Evolutionary conservation across 2,113 vertebrate genomes (phyloP).

Genomic region (Aviceda subcristata): DNA sequence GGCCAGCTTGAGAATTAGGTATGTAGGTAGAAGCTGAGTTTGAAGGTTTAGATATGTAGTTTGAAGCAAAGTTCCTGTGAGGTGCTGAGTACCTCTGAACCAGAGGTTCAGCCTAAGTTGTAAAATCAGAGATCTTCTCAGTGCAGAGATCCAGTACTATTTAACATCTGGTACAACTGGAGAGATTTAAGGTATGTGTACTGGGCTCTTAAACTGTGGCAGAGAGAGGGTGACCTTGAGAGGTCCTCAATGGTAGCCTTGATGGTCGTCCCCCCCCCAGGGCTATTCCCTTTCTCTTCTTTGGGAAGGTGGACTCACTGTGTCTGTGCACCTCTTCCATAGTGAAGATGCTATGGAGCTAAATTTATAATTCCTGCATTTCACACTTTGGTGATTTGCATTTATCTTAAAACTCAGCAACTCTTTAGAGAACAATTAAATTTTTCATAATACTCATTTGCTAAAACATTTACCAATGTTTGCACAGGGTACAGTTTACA

Average conservation of each 20-base stretch:
- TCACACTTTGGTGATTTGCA: neutral
- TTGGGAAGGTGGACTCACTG: neutral
- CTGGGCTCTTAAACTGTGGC: neutral
- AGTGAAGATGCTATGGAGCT: neutral
- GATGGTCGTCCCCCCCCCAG: accelerated
- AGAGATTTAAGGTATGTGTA: neutral
- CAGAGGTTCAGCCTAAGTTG: neutral
- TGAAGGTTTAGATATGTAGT: neutral
- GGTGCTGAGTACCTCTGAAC: neutral
- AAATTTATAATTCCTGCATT: neutral
- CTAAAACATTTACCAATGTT: neutral
- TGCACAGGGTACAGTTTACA: neutral
- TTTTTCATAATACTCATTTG: neutral
- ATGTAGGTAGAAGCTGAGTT: neutral
- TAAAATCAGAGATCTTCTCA: neutral
- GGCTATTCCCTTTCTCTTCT: neutral
- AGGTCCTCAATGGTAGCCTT: neutral
- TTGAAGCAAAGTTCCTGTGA: neutral
- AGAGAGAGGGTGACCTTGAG: neutral
- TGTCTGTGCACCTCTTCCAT: neutral
- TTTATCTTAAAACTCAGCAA: neutral
- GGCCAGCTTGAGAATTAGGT: neutral
- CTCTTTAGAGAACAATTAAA: neutral
- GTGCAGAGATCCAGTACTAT: neutral
- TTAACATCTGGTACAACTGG: neutral